These are phyloP conservation scores for Acrobasis repandana DNA, from an alignment of 2,888 invertebrate genomes.

Conservation along the genomic window DNA sequence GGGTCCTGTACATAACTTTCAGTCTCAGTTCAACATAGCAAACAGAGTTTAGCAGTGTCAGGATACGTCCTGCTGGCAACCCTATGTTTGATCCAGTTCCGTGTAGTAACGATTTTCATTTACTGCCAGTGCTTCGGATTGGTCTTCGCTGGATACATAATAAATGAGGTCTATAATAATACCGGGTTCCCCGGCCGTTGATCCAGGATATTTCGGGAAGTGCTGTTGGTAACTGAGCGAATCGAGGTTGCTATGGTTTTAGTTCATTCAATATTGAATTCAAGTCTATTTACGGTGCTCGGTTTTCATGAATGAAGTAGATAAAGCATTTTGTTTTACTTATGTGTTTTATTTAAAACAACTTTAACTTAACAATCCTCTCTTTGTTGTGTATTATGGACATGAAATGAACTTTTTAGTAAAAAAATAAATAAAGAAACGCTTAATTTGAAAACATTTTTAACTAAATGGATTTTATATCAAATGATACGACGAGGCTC, in stretches of 20 bases:
- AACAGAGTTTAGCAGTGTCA: no score
- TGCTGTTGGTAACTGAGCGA: conserved; percentile 44
- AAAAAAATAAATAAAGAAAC: no score
- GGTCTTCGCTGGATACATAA: conserved; percentile 68
- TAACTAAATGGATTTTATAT: background rate
- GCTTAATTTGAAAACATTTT: no score
- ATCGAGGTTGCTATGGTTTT: background rate
- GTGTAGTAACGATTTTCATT: no score
- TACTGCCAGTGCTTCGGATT: conserved; percentile 55
- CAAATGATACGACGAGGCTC: background rate
- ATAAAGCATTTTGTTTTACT: background rate
- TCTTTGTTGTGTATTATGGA: no score
- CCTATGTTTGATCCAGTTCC: no score
- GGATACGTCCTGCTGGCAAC: no score
- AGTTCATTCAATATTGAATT: conserved; percentile 9
- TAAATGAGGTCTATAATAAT: conserved; percentile 75
- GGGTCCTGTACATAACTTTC: no score
- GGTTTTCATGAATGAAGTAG: conserved; percentile 2
- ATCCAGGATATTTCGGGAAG: conserved; percentile 66
- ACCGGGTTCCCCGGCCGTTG: conserved; percentile 62
- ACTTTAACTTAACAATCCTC: no score
- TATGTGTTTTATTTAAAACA: no score
- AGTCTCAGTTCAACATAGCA: no score
- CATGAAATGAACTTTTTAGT: no score
- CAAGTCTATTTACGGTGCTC: background rate